A percentile compares a stretch with the other conserved stretches of the same genome.
These are phyloP conservation scores for Pseudobourletiella spinata DNA, from an alignment of 1,140 invertebrate genomes.

Conservation along the genomic window DNA sequence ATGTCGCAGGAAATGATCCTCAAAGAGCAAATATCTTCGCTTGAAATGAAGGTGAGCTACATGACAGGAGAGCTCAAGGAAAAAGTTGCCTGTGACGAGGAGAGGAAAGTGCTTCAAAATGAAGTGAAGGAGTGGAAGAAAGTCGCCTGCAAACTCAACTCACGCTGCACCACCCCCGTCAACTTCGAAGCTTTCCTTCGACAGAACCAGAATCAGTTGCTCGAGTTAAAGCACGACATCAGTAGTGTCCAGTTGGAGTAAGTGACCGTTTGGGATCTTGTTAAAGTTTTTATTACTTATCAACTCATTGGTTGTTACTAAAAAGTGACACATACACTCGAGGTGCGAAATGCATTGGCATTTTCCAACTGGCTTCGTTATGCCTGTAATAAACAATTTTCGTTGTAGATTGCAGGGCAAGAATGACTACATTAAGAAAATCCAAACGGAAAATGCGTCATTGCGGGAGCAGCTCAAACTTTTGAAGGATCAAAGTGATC, in stretches of 20 bases:
- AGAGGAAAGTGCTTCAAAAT: slow-evolving; percentile 12
- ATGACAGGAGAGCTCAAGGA: slow-evolving; percentile 12
- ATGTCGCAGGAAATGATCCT: slow-evolving; percentile 28
- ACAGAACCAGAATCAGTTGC: slow-evolving; percentile 22
- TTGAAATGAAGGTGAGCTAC: slow-evolving; percentile 15
- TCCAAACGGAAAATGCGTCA: slow-evolving; percentile 5
- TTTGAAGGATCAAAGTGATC: slow-evolving; percentile 13
- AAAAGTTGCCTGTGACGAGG: slow-evolving; percentile 14
- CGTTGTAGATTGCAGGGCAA: not conserved
- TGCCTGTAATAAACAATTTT: no score
- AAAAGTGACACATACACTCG: no score
- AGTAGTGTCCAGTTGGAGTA: not conserved
- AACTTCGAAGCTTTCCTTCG: slow-evolving; percentile 20
- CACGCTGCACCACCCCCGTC: slow-evolving; percentile 9
- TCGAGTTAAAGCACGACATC: slow-evolving; percentile 28
- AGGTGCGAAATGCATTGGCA: no score
- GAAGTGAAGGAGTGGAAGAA: slow-evolving; percentile 23
- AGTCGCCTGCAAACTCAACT: slow-evolving; percentile 21
- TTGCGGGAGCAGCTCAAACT: slow-evolving; percentile 22
- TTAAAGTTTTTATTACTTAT: no score
- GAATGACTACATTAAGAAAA: not conserved
- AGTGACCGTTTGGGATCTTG: no score
- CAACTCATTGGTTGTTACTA: no score
- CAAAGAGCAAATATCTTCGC: slow-evolving; percentile 20
- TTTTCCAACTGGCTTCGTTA: no score